Percentiles rank a stretch among this genome's conserved stretches.
phyloP scores from a whole-genome alignment of 2,888 invertebrate genomes.

The Elysia crispata region DNA sequence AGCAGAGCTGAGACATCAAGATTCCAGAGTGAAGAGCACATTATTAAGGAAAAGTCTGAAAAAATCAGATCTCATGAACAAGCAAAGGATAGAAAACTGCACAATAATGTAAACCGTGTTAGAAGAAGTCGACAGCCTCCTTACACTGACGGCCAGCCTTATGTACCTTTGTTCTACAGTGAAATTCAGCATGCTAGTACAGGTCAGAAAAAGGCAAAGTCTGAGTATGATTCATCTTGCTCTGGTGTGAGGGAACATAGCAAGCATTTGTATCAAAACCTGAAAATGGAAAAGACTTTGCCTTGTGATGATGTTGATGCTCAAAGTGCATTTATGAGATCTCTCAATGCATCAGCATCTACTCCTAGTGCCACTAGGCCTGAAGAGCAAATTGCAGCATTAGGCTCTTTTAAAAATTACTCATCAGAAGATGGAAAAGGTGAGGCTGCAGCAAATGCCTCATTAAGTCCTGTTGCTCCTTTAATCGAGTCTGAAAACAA shows the following conservation, averaged over 20 bases:
- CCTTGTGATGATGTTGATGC: background rate
- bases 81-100: background rate
- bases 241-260: background rate
- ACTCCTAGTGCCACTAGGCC: too few relatives aligned
- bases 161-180: constrained; percentile 35
- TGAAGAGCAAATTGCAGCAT: too few relatives aligned
- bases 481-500: too few relatives aligned
- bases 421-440: too few relatives aligned
- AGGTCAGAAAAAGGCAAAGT: background rate
- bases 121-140: constrained; percentile 1
- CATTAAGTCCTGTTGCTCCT: too few relatives aligned
- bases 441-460: too few relatives aligned
- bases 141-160: background rate
- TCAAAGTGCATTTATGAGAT: background rate
- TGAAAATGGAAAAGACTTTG: background rate
- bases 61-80: too few relatives aligned
- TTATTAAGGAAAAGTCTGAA: too few relatives aligned
- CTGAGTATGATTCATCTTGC: background rate
- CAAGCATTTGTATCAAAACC: background rate
- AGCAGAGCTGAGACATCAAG: too few relatives aligned
- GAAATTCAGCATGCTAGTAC: background rate
- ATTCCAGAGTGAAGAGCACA: too few relatives aligned
- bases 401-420: too few relatives aligned
- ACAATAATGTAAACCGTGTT: background rate
- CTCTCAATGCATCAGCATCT: background rate